A percentile compares a stretch with the other conserved stretches of the same genome.
phyloP scores from a whole-genome alignment of 1,140 invertebrate genomes.

The Gonioctena quinquepunctata region DNA sequence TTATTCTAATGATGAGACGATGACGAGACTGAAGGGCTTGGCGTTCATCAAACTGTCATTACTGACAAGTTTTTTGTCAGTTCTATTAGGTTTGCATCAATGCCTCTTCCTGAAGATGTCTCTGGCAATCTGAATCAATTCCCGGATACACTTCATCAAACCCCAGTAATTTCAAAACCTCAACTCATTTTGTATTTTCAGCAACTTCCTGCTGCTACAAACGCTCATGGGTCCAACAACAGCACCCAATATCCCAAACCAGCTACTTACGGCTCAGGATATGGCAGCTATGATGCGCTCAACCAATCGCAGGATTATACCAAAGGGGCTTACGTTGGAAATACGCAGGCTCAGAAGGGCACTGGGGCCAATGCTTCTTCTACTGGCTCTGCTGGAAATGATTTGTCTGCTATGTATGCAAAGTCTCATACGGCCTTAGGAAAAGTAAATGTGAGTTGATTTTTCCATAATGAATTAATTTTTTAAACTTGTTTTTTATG shows the following conservation, averaged over 20 bases:
- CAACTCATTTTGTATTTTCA: slow-evolving; percentile 34
- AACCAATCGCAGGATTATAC: slow-evolving; percentile 63
- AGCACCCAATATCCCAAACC: slow-evolving; percentile 70
- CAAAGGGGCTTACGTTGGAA: slow-evolving; percentile 61
- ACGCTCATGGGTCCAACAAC: slow-evolving; percentile 61
- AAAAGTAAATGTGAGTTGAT: slow-evolving; percentile 76
- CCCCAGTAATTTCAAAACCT: neutral
- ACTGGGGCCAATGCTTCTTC: slow-evolving; percentile 60
- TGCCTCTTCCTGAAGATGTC: neutral
- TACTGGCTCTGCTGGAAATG: slow-evolving; percentile 64
- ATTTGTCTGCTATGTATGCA: slow-evolving; percentile 71
- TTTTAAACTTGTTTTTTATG: no score
- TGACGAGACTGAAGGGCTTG: slow-evolving; percentile 9
- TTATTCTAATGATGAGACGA: slow-evolving; percentile 6
- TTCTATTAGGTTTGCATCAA: neutral
- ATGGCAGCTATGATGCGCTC: slow-evolving; percentile 70
- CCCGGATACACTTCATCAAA: no score
- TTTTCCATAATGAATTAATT: no score
- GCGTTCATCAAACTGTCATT: neutral
- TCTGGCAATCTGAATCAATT: slow-evolving; percentile 4
- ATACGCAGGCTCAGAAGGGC: slow-evolving; percentile 62
- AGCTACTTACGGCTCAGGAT: slow-evolving; percentile 66
- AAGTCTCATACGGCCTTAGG: slow-evolving; percentile 74
- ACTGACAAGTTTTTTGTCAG: neutral
- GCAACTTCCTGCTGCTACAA: slow-evolving; percentile 68